Evolutionary conservation across 2,113 vertebrate genomes (phyloP).

Genomic region (Phocoena phocoena): DNA sequence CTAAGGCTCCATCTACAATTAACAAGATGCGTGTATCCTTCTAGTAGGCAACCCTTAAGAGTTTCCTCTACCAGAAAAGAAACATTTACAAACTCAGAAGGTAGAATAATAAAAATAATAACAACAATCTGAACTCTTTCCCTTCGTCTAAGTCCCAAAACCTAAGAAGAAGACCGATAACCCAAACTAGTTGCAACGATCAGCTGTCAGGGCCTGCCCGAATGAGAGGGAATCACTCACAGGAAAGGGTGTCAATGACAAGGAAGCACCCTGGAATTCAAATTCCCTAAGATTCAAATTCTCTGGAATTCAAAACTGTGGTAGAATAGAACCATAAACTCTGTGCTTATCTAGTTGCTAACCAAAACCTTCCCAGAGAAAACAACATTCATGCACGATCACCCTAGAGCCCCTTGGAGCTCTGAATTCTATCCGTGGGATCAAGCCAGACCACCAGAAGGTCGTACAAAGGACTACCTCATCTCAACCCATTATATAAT

Average conservation of each 20-base stretch:
- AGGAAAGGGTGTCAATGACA: too few relatives aligned
- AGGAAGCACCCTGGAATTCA: background rate
- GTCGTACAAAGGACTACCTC: background rate
- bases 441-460: background rate
- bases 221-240: background rate
- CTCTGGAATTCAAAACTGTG: background rate
- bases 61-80: background rate
- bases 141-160: background rate
- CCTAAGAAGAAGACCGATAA: background rate
- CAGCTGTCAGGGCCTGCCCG: background rate
- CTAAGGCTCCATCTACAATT: background rate
- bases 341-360: background rate
- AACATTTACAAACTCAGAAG: background rate
- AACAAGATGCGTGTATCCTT: background rate
- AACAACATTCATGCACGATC: background rate
- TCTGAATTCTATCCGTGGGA: background rate
- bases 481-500: background rate
- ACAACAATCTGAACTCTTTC: background rate
- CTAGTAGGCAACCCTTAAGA: background rate
- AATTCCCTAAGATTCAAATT: background rate
- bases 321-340: background rate
- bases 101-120: background rate
- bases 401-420: background rate
- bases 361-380: background rate
- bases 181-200: background rate